Conservation (phyloP, 2,888 invertebrate species). For the Drosophila incognita region DNA sequence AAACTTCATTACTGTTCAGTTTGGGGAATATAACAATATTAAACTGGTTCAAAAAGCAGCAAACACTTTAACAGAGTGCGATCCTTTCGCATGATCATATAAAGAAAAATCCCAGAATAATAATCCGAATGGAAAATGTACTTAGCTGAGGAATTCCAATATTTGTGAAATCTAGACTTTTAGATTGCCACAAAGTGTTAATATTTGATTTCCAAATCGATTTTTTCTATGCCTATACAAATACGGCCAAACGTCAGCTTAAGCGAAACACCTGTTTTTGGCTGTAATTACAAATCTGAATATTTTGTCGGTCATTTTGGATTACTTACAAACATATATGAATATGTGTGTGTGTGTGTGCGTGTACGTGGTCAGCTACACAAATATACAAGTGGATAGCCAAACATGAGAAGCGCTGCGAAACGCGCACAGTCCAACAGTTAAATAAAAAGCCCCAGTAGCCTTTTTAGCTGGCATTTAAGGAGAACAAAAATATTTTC, state of each 20-base stretch:
- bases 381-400: conserved; percentile 6
- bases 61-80: background rate
- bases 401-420: conserved; percentile 4
- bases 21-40: background rate
- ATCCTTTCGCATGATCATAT: background rate
- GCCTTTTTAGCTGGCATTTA: conserved; percentile 16
- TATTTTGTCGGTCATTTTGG: background rate
- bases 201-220: background rate
- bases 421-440: conserved; percentile 5
- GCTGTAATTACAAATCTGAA: background rate
- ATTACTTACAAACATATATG: background rate
- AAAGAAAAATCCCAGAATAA: background rate
- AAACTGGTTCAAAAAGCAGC: background rate
- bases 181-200: background rate
- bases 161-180: background rate
- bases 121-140: background rate
- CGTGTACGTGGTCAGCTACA: conserved; percentile 10
- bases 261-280: background rate
- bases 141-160: background rate
- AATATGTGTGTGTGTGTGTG: conserved; percentile 9
- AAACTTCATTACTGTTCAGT: background rate
- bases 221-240: background rate
- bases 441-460: conserved; percentile 14
- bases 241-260: background rate
- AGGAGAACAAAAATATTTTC: conserved; percentile 29